Evolutionary conservation across 2,113 vertebrate genomes (phyloP).

Genomic region (Progne subis): DNA sequence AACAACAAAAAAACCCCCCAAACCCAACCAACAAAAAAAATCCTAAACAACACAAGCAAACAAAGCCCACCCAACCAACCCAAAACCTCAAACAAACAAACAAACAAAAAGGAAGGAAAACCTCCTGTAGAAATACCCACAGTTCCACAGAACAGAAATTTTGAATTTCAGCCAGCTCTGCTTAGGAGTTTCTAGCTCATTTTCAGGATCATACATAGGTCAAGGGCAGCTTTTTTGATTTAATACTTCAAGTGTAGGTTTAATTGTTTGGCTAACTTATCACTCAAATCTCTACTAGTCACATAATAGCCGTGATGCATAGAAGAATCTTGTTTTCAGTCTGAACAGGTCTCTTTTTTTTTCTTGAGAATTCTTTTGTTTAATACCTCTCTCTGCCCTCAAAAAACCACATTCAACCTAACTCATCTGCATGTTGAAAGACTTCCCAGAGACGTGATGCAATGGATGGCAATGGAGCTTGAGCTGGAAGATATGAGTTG

Average conservation of each 20-base stretch:
- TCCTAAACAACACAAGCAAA: background rate
- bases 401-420: background rate
- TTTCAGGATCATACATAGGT: conserved; percentile 2
- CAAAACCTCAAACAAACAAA: background rate
- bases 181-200: background rate
- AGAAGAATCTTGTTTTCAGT: background rate
- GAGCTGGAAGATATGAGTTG: background rate
- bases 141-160: background rate
- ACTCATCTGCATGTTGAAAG: background rate
- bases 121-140: background rate
- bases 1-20: too few species aligned
- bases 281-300: background rate
- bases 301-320: background rate
- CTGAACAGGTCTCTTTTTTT: background rate
- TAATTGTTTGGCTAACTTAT: conserved; percentile 8
- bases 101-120: background rate
- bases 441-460: background rate
- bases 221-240: background rate
- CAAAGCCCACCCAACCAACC: background rate
- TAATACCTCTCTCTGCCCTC: background rate
- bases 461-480: background rate
- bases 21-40: background rate
- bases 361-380: background rate
- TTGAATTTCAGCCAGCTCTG: background rate
- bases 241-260: background rate